A percentile compares a stretch with the other conserved stretches of the same genome.
phyloP scores from a whole-genome alignment of 2,888 invertebrate species.

The Eurytoma adleriae region DNA sequence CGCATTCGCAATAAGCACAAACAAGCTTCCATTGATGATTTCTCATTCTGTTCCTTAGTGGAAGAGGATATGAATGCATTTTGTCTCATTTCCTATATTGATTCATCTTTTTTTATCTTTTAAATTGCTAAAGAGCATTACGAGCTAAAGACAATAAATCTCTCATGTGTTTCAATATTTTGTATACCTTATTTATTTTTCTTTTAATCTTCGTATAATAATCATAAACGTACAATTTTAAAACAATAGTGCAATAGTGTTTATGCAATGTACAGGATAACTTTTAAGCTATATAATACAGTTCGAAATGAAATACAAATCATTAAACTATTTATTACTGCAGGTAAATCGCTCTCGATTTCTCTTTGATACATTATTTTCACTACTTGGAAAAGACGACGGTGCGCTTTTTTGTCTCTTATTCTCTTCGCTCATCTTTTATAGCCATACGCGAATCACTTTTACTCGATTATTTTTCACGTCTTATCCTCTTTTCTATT shows the following conservation, averaged over 20 bases:
- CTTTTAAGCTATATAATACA: conserved; percentile 75
- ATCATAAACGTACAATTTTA: conserved; percentile 75
- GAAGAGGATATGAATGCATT: conserved; percentile 62
- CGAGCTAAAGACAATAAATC: conserved; percentile 65
- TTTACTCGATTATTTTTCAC: conserved; percentile 53
- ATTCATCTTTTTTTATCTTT: conserved; percentile 59
- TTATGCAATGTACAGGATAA: conserved; percentile 76
- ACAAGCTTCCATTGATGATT: conserved; percentile 58
- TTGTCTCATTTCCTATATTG: conserved; percentile 56
- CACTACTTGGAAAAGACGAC: conserved; percentile 65
- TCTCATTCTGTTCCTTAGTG: conserved; percentile 57
- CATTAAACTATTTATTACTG: conserved; percentile 72
- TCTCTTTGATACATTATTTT: conserved; percentile 72
- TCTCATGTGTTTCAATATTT: conserved; percentile 72
- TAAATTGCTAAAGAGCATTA: conserved; percentile 62
- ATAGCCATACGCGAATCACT: too few relatives aligned
- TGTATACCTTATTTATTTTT: conserved; percentile 74
- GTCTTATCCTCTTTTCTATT: conserved; percentile 52
- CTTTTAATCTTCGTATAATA: conserved; percentile 72
- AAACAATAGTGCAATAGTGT: conserved; percentile 75
- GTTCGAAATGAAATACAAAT: conserved; percentile 74
- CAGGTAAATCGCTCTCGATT: conserved; percentile 66
- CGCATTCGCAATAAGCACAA: conserved; percentile 57
- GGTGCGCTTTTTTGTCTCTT: conserved; percentile 41
- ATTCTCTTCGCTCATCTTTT: conserved; percentile 30